These are phyloP conservation scores for Lysandra coridon DNA, from an alignment of 2,888 invertebrate genomes.

Conservation along the genomic window DNA sequence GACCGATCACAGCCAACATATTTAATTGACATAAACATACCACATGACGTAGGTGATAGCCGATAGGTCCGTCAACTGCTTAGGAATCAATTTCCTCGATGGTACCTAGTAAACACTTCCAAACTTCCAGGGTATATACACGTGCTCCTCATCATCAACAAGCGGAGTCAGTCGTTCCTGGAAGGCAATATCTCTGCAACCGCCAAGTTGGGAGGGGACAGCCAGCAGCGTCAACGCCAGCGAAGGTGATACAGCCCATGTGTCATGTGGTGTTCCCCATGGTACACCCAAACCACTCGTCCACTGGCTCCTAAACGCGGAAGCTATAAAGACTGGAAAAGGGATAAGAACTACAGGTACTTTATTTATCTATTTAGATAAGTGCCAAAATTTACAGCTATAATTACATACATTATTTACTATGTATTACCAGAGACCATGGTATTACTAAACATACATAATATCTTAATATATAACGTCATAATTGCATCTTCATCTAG, in stretches of 20 bases:
- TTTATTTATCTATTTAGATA: background rate
- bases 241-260: constrained; percentile 66
- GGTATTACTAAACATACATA: too few relatives aligned
- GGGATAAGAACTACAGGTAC: constrained; percentile 58
- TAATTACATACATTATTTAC: too few relatives aligned
- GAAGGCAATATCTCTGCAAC: constrained; percentile 68
- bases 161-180: constrained; percentile 78
- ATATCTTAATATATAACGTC: too few relatives aligned
- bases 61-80: too few relatives aligned
- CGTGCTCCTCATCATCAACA: constrained; percentile 89
- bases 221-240: constrained; percentile 75
- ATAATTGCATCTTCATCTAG: too few relatives aligned
- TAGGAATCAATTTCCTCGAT: too few relatives aligned
- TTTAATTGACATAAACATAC: too few relatives aligned
- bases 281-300: constrained; percentile 89
- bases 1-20: too few relatives aligned
- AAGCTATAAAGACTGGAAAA: constrained; percentile 78
- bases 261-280: constrained; percentile 80
- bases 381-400: too few relatives aligned
- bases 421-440: too few relatives aligned
- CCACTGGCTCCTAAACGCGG: constrained; percentile 93
- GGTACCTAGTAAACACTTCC: background rate
- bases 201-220: constrained; percentile 76
- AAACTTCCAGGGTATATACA: constrained; percentile 84
- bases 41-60: too few relatives aligned